phyloP scores from a whole-genome alignment of 2,888 invertebrate genomes.

The Muschampia plurimacula region DNA sequence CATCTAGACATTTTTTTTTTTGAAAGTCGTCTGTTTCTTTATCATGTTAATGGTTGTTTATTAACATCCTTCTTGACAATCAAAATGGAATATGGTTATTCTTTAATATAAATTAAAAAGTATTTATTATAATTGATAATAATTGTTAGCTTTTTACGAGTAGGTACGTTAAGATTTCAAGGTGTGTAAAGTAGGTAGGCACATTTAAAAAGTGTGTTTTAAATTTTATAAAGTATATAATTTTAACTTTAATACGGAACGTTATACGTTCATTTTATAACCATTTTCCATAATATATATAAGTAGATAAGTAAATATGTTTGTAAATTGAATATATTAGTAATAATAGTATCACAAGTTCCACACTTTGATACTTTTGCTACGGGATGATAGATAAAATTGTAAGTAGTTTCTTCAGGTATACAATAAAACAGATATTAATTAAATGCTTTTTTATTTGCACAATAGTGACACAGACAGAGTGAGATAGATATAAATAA shows the following conservation, averaged over 20 bases:
- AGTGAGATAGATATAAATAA: slow-evolving; percentile 5
- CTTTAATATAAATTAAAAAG: not conserved
- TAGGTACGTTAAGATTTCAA: no score
- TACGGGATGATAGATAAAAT: not conserved
- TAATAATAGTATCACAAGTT: no score
- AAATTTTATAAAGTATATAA: not conserved
- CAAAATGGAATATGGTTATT: no score
- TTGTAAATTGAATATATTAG: no score
- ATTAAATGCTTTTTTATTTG: slow-evolving; percentile 43
- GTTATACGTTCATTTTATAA: no score
- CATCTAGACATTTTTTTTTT: no score
- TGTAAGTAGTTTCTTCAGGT: not conserved
- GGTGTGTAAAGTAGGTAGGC: not conserved
- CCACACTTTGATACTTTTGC: no score
- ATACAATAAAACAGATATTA: slow-evolving; percentile 37
- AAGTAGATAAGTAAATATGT: no score
- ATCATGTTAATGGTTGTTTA: not conserved
- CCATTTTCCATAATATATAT: no score
- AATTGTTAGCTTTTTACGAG: no score
- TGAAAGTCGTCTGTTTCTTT: not conserved
- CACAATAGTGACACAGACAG: slow-evolving; percentile 43
- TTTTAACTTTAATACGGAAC: no score
- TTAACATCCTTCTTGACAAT: no score
- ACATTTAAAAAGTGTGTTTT: not conserved
- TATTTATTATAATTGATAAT: not conserved